These are phyloP conservation scores for Drosophila erecta DNA, from an alignment of 1,140 invertebrate species.

Conservation along the genomic window DNA sequence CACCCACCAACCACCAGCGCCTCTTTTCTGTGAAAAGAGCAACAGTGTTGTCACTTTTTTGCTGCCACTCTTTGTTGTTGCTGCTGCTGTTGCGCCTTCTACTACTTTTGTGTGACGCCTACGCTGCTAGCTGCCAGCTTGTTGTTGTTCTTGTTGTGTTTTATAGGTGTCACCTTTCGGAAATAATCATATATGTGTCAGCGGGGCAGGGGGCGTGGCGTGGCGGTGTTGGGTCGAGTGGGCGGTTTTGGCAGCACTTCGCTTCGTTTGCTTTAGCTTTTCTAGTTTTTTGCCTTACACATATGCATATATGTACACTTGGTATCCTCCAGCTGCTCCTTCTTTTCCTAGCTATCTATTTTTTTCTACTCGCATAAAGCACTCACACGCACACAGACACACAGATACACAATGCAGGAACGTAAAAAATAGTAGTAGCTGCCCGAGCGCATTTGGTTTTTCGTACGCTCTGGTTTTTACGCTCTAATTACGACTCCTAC, in stretches of 20 bases:
- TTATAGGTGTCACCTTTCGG: conserved; percentile 82
- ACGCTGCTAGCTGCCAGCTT: background rate
- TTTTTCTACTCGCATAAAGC: conserved; percentile 75
- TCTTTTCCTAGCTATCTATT: conserved; percentile 76
- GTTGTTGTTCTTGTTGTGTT: conserved; percentile 43
- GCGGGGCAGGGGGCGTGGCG: conserved; percentile 12
- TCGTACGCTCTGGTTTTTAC: conserved; percentile 83
- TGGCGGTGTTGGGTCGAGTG: background rate
- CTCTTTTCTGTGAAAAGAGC: conserved; percentile 64
- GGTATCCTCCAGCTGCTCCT: conserved; percentile 38
- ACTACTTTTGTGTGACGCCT: conserved; percentile 45
- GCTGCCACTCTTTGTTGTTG: conserved; percentile 43
- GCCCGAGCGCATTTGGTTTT: conserved; percentile 78
- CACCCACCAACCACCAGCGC: background rate
- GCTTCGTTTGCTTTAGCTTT: conserved; percentile 80
- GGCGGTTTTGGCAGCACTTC: conserved; percentile 61
- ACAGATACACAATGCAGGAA: conserved; percentile 53
- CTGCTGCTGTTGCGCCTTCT: conserved; percentile 36
- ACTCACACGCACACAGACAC: conserved; percentile 42
- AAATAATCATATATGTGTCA: conserved; percentile 83
- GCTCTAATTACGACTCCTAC: conserved; percentile 80
- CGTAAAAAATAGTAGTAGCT: conserved; percentile 72
- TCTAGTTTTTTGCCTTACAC: conserved; percentile 51
- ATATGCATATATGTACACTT: background rate
- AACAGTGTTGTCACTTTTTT: conserved; percentile 69